Conservation (phyloP, 2,797 vertebrate species). For the Lepidocolaptes lacrymiger region DNA sequence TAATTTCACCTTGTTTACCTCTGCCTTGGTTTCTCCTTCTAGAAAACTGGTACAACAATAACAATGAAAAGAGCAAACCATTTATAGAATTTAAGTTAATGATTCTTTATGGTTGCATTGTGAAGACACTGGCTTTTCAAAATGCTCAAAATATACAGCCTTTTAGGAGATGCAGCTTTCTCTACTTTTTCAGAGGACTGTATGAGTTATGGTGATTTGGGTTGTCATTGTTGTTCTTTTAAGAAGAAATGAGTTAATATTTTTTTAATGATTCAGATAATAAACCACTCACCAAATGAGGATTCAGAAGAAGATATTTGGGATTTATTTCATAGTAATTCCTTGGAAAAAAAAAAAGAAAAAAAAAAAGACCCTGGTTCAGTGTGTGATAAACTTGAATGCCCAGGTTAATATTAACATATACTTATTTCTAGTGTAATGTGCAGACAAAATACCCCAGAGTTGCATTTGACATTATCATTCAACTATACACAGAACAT, state of each 20-base stretch:
- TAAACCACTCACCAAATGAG: accelerated
- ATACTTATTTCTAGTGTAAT: background rate
- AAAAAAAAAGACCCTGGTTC: background rate
- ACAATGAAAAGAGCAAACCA: background rate
- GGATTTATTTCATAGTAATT: background rate
- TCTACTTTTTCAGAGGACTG: background rate
- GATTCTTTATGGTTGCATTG: background rate
- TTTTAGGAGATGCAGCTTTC: background rate
- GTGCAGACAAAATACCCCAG: background rate
- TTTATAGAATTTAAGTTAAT: background rate
- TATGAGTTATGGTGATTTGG: background rate
- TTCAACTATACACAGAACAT: background rate
- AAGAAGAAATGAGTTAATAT: background rate
- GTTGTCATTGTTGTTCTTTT: background rate
- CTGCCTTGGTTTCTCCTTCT: background rate
- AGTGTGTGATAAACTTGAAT: background rate
- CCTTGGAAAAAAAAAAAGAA: background rate
- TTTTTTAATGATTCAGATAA: background rate
- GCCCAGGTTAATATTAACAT: background rate
- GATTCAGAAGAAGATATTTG: background rate
- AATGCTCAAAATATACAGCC: background rate
- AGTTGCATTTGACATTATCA: background rate
- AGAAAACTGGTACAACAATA: background rate
- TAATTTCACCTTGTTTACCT: background rate
- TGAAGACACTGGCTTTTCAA: background rate